phyloP scores from a whole-genome alignment of 2,888 invertebrate species.

The Hyposoter didymator region DNA sequence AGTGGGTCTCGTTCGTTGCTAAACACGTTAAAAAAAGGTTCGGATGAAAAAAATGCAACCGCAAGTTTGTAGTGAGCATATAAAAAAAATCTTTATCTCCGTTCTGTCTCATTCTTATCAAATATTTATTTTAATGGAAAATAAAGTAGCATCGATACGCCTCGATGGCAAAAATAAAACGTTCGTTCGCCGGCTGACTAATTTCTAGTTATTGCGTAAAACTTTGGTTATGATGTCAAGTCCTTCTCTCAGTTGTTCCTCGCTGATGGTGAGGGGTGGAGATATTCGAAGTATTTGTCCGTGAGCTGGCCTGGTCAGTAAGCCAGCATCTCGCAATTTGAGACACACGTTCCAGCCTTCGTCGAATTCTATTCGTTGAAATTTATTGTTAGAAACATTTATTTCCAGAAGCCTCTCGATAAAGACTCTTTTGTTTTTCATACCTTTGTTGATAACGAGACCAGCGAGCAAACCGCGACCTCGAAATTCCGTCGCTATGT shows the following conservation, averaged over 20 bases:
- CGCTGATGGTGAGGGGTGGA: slow-evolving; percentile 89
- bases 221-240: slow-evolving; percentile 85
- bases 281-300: slow-evolving; percentile 90
- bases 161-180: slow-evolving; percentile 1
- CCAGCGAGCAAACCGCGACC: slow-evolving; percentile 93
- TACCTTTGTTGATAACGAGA: slow-evolving; percentile 89
- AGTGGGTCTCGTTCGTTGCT: too few relatives aligned
- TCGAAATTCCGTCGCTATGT: slow-evolving; percentile 88
- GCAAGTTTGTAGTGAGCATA: too few relatives aligned
- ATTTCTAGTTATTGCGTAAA: slow-evolving; percentile 71
- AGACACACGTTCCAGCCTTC: slow-evolving; percentile 89
- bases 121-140: too few relatives aligned
- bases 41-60: too few relatives aligned
- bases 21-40: too few relatives aligned
- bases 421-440: not conserved
- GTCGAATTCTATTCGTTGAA: slow-evolving; percentile 84
- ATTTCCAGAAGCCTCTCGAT: not conserved
- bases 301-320: slow-evolving; percentile 90
- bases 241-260: slow-evolving; percentile 86
- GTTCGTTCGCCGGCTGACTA: not conserved
- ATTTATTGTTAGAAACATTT: not conserved
- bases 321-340: slow-evolving; percentile 87
- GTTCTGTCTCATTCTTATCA: too few relatives aligned
- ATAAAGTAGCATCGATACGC: too few relatives aligned
- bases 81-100: too few relatives aligned